phyloP scores from a whole-genome alignment of 2,888 invertebrate genomes.

The Chalcis sispes region DNA sequence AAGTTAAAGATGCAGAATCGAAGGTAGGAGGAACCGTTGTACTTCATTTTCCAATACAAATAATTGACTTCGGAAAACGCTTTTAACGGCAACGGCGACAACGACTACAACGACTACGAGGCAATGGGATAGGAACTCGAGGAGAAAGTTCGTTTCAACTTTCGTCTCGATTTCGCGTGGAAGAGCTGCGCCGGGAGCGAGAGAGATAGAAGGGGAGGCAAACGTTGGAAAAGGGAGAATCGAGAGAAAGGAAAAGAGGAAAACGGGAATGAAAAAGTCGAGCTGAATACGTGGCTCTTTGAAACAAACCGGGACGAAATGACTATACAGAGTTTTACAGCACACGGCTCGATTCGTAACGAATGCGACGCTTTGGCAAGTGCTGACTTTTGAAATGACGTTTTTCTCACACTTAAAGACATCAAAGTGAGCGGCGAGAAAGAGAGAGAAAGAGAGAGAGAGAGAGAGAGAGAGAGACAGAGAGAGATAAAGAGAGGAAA shows the following conservation, averaged over 20 bases:
- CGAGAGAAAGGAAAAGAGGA: slow-evolving; percentile 5
- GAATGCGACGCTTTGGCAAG: no score
- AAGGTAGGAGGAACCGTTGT: neutral
- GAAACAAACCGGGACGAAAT: slow-evolving; percentile 9
- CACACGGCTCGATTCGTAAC: neutral
- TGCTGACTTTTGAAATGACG: neutral
- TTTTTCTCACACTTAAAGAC: neutral
- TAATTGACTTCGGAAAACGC: slow-evolving; percentile 44
- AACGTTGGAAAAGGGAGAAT: neutral
- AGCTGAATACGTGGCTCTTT: slow-evolving; percentile 15
- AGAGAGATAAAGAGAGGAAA: neutral
- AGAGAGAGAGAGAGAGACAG: neutral
- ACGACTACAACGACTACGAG: no score
- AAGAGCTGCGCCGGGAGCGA: neutral
- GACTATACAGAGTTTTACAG: slow-evolving; percentile 7
- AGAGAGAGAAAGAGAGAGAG: neutral
- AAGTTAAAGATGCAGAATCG: slow-evolving; percentile 31
- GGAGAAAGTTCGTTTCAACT: slow-evolving; percentile 35
- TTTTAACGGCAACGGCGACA: slow-evolving; percentile 16
- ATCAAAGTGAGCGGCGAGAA: no score
- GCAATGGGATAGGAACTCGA: neutral
- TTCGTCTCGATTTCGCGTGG: slow-evolving; percentile 17
- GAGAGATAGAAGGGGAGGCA: neutral
- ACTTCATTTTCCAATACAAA: slow-evolving; percentile 52
- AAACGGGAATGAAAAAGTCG: neutral